phyloP scores from a whole-genome alignment of 1,140 invertebrate species.

The Zaprionus vittiger region DNA sequence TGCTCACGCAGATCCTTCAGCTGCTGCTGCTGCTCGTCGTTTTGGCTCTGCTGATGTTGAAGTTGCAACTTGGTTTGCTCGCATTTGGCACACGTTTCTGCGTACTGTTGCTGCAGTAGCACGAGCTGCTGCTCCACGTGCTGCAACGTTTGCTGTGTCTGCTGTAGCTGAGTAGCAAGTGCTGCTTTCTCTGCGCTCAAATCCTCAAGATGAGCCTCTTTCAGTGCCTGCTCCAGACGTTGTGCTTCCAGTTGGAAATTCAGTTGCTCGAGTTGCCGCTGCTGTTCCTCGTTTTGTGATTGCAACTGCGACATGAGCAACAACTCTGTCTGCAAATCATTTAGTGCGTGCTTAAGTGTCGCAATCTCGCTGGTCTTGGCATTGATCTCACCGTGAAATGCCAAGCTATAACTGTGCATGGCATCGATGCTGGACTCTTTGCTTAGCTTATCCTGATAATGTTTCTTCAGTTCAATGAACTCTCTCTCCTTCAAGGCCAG shows the following conservation, averaged over 20 bases:
- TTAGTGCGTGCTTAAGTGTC: conserved; percentile 55
- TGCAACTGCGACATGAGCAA: conserved; percentile 62
- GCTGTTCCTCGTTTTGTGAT: conserved; percentile 65
- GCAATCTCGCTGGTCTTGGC: conserved; percentile 70
- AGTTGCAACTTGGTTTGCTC: conserved; percentile 51
- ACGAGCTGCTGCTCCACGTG: conserved; percentile 52
- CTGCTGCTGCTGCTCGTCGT: conserved; percentile 34
- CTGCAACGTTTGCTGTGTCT: conserved; percentile 33
- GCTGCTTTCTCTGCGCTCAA: conserved; percentile 49
- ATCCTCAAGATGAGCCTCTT: conserved; percentile 58
- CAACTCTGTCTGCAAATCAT: conserved; percentile 62
- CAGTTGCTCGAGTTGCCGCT: conserved; percentile 68
- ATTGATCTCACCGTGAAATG: conserved; percentile 71
- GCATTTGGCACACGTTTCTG: conserved; percentile 49
- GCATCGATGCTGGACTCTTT: conserved; percentile 61
- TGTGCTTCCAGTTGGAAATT: conserved; percentile 63
- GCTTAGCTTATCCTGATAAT: conserved; percentile 66
- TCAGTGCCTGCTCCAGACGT: conserved; percentile 56
- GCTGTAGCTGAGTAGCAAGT: conserved; percentile 20
- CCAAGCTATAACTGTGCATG: conserved; percentile 68
- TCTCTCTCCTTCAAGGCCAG: conserved; percentile 66
- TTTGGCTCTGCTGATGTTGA: conserved; percentile 38
- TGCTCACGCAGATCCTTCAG: conserved; percentile 34
- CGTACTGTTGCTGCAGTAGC: conserved; percentile 46
- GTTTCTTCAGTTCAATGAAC: conserved; percentile 67